Conservation (phyloP, 2,113 vertebrate genomes). For the Ifrita kowaldi region DNA sequence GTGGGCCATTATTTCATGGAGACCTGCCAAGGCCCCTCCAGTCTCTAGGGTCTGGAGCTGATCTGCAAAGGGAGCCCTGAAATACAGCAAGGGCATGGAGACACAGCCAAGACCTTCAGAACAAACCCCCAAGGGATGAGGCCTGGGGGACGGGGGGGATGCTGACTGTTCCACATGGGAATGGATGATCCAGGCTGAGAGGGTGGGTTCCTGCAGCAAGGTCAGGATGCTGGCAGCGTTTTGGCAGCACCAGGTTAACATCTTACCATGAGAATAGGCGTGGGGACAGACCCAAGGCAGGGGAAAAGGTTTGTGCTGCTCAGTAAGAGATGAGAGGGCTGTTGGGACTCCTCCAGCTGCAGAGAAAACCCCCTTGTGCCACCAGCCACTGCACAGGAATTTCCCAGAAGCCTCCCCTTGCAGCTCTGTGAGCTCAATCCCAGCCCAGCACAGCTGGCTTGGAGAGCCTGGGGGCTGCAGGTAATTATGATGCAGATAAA, state of each 20-base stretch:
- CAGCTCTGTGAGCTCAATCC: neutral
- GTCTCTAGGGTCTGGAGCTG: neutral
- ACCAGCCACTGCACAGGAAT: neutral
- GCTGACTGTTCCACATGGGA: neutral
- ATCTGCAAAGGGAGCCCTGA: neutral
- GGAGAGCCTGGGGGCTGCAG: neutral
- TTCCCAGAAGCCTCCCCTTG: neutral
- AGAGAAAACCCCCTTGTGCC: neutral
- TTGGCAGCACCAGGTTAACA: neutral
- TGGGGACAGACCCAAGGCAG: neutral
- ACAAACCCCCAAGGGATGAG: neutral
- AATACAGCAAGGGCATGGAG: accelerated
- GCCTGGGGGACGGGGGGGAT: accelerated
- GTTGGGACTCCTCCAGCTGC: neutral
- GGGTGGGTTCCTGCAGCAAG: neutral
- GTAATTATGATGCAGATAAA: neutral
- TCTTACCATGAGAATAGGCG: accelerated
- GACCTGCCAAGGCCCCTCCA: neutral
- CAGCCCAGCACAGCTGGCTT: neutral
- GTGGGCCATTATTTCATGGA: neutral
- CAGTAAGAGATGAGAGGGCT: neutral
- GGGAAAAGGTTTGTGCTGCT: neutral
- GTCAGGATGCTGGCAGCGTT: neutral
- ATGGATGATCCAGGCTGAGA: neutral
- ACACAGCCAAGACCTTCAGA: neutral